Percentiles rank a stretch among this genome's conserved stretches.
Conservation (phyloP, 2,888 invertebrate genomes). For the Spodoptera exigua region DNA sequence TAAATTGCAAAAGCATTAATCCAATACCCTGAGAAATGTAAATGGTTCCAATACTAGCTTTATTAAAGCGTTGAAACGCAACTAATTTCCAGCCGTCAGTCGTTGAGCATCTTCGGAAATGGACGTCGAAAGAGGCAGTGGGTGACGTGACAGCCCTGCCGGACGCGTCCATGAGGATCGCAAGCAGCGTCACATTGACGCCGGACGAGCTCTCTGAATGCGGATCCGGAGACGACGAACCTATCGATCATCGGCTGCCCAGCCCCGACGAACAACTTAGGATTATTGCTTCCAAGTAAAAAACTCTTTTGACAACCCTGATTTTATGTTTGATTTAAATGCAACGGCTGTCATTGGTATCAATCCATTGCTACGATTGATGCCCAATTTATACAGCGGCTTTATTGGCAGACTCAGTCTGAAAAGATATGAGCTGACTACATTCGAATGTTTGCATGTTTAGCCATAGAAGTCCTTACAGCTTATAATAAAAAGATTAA, state of each 20-base stretch:
- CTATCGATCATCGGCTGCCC: conserved; percentile 95
- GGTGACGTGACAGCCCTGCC: conserved; percentile 95
- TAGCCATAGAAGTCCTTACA: not conserved
- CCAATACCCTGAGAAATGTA: conserved; percentile 27
- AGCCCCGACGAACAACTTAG: conserved; percentile 96
- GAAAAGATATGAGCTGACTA: conserved; percentile 31
- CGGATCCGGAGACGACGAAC: conserved; percentile 91
- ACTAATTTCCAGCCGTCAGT: conserved; percentile 92
- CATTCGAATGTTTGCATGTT: conserved; percentile 10
- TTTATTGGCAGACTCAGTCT: conserved; percentile 34
- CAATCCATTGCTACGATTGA: conserved; percentile 20
- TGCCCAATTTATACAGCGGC: conserved; percentile 34
- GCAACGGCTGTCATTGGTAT: conserved; percentile 11
- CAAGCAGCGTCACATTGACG: conserved; percentile 84
- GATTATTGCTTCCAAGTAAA: conserved; percentile 94
- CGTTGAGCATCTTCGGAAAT: conserved; percentile 94
- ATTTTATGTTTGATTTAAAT: conserved; percentile 23
- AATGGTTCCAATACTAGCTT: conserved; percentile 35
- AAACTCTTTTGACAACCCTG: conserved; percentile 64
- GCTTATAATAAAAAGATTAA: conserved; percentile 4
- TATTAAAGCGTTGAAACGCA: conserved; percentile 39
- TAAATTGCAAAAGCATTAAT: conserved; percentile 30
- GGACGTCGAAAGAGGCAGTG: conserved; percentile 95
- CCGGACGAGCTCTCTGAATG: conserved; percentile 88
- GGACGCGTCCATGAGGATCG: conserved; percentile 93